These are phyloP conservation scores for Eupeodes luniger DNA, from an alignment of 2,888 invertebrate genomes.

Conservation along the genomic window DNA sequence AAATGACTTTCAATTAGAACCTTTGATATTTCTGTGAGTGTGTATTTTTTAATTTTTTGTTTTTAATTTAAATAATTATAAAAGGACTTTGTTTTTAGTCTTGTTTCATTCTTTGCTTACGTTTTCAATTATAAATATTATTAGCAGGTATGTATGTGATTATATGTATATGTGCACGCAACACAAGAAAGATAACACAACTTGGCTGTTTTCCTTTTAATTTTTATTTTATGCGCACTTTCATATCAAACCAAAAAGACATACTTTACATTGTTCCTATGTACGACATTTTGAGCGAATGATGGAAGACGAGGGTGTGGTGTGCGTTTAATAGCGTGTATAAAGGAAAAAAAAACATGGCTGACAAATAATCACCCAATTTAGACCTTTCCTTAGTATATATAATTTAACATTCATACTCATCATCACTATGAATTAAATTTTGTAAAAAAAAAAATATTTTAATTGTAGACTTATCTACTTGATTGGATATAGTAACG, in stretches of 20 bases:
- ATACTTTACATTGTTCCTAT: background rate
- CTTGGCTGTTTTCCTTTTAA: conserved; percentile 10
- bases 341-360: conserved; percentile 3
- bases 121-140: conserved; percentile 69
- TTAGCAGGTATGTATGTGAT: background rate
- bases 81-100: conserved; percentile 3
- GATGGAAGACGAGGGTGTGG: background rate
- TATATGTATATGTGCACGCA: conserved; percentile 25
- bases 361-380: conserved; percentile 31
- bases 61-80: conserved; percentile 26
- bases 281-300: background rate
- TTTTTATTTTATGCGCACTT: conserved; percentile 6
- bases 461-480: conserved; percentile 10
- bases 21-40: conserved; percentile 46
- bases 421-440: conserved; percentile 20
- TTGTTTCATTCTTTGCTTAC: conserved; percentile 42
- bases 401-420: conserved; percentile 17
- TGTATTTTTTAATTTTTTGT: background rate
- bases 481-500: background rate
- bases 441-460: conserved; percentile 1
- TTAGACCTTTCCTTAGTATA: conserved; percentile 1
- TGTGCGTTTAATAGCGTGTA: conserved; percentile 29
- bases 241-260: background rate
- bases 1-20: conserved; percentile 64
- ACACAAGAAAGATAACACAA: conserved; percentile 41